Conservation (phyloP, 2,797 vertebrate species). For the Melanogrammus aeglefinus region DNA sequence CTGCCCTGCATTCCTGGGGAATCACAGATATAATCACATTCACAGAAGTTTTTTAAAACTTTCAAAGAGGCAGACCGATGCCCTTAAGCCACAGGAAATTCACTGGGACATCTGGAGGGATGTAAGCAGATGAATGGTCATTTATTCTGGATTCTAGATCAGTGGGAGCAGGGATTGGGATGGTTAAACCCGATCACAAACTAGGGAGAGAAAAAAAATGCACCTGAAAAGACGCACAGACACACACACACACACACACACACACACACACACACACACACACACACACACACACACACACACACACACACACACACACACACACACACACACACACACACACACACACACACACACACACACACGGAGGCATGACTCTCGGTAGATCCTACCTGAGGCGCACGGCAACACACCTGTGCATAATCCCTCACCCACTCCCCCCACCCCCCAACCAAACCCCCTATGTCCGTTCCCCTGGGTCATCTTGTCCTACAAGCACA, state of each 20-base stretch:
- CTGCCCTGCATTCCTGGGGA: conserved; percentile 67
- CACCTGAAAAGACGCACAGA: conserved; percentile 7
- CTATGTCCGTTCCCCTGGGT: conserved; percentile 24
- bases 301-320: neutral
- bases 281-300: conserved; percentile 15
- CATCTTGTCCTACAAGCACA: conserved; percentile 26
- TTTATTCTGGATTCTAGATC: conserved; percentile 78
- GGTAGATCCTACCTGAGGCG: conserved; percentile 63
- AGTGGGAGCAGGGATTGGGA: conserved; percentile 65
- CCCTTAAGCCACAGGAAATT: conserved; percentile 82
- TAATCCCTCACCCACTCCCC: conserved; percentile 73
- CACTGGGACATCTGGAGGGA: conserved; percentile 79
- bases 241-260: conserved; percentile 16
- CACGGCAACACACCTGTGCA: conserved; percentile 65
- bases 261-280: conserved; percentile 22
- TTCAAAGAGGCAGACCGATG: conserved; percentile 76
- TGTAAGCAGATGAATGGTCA: conserved; percentile 80
- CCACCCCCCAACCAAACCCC: conserved; percentile 65
- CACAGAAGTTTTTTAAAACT: conserved; percentile 79
- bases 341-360: conserved; percentile 24
- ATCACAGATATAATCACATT: conserved; percentile 74
- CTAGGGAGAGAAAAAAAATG: conserved; percentile 5
- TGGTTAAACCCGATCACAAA: conserved; percentile 45
- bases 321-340: conserved; percentile 19
- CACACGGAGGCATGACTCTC: conserved; percentile 34